These are phyloP conservation scores for Microctenopoma steveboyesi DNA, from an alignment of 2,797 vertebrate species.

Conservation along the genomic window DNA sequence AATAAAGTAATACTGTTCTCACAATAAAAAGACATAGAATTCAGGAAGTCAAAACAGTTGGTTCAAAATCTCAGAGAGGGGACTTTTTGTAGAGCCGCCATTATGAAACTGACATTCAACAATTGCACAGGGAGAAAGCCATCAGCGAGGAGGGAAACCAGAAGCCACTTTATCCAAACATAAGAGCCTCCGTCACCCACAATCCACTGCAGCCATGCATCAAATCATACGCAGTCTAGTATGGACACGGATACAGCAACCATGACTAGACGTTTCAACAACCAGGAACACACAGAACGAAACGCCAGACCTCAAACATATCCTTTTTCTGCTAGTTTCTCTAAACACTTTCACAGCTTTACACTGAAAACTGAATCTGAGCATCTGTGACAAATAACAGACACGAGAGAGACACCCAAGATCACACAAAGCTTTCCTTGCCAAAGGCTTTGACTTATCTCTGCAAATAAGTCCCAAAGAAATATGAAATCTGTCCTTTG, in stretches of 20 bases:
- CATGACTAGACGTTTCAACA: neutral
- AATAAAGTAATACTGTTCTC: neutral
- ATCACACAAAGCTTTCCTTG: neutral
- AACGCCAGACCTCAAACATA: neutral
- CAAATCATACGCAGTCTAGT: neutral
- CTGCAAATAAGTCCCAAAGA: conserved; percentile 1
- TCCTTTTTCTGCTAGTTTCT: neutral
- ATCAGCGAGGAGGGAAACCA: neutral
- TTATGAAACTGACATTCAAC: conserved; percentile 28
- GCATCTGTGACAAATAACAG: neutral
- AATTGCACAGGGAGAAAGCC: neutral
- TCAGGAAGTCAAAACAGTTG: neutral
- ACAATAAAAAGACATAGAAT: neutral
- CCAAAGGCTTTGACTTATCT: neutral
- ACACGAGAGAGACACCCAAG: neutral
- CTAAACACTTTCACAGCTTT: neutral
- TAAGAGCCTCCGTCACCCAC: neutral
- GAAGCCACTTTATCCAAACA: neutral
- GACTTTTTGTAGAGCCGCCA: conserved; percentile 2
- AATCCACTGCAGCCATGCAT: neutral
- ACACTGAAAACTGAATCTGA: neutral
- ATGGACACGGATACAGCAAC: neutral
- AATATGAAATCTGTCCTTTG: neutral
- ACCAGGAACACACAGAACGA: neutral
- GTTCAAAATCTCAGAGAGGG: neutral